Evolutionary conservation across 2,888 invertebrate species (phyloP), one percentile per base, ranked within the genome.

Genomic region (Tanypteryx hageni): DNA sequence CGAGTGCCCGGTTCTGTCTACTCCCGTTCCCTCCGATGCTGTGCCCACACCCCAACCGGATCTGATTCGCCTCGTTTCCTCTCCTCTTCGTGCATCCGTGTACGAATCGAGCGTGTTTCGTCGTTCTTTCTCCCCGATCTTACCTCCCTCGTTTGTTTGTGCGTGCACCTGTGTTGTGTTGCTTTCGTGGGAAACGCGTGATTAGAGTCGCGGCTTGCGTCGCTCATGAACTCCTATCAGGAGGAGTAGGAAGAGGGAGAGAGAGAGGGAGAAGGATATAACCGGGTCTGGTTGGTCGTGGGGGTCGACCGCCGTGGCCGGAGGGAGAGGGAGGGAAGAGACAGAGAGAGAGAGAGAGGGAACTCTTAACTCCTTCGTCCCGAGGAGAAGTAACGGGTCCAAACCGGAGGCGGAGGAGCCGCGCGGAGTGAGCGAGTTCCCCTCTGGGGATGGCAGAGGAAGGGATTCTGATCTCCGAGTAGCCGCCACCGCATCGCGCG

Each of bases 231-330:
- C 27, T 11, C 22, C 22, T 76, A 76, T 76, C 76, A 27, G 76
- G 13, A 27, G 68, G 64, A 61, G 89, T 61, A 27, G 89, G 85
- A 64, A 16, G 27, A 61, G 86, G 58, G 1, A 10, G 82, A 44
- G 82, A 56, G 64, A 64, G 44, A 64, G 89, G 18, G 64, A n/a
- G 59, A 59, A 16, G 56, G 44, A 83, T 44, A 27, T 89, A 89
- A 89, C 89, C 89, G 89, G 89, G 89, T 89, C 89, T 89, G 89
- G 89, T 89, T 64, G 89, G 76, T 76, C 22, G 76, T 76, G 76
- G 76, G 76, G 76, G 76, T 76, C 76, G 76, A 76, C 76, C 76
- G 76, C 68, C 68, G 68, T 0, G 68, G 18, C 18, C 68, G 68
- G 22, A 27, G 76, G 76, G 76, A 76, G 27, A 22, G 76, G 22